Evolutionary conservation across 1,140 invertebrate species (phyloP).

Genomic region (Temnothorax longispinosus): DNA sequence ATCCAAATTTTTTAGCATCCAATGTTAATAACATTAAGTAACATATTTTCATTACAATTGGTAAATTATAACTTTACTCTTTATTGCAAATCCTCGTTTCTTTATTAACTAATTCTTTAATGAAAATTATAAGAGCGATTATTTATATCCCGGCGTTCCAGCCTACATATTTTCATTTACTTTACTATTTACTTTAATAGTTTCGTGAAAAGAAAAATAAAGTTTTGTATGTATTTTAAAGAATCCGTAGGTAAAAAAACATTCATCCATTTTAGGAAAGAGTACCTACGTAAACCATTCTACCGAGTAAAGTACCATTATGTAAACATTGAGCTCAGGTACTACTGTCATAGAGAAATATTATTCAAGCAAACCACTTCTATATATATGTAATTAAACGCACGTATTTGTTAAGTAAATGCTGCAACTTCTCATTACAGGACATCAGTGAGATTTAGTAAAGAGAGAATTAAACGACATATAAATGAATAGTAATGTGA

Average conservation of each 20-base stretch:
- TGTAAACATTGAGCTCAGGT: neutral
- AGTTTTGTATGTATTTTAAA: neutral
- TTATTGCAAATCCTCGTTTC: neutral
- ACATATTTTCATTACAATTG: neutral
- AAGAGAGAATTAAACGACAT: neutral
- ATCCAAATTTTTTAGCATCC: neutral
- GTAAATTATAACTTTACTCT: neutral
- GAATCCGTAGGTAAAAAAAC: neutral
- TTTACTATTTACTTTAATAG: neutral
- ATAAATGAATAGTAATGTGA: neutral
- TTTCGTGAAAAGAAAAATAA: neutral
- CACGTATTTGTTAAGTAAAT: constrained; percentile 20
- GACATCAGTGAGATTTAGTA: neutral
- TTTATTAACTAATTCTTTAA: neutral
- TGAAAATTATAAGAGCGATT: neutral
- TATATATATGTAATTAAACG: neutral
- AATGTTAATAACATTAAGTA: neutral
- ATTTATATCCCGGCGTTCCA: neutral
- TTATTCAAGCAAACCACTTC: constrained; percentile 23
- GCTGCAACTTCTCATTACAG: neutral
- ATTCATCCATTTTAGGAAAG: neutral
- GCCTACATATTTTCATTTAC: neutral
- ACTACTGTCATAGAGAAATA: constrained; percentile 9
- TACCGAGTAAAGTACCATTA: neutral
- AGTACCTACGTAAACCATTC: neutral